Evolutionary conservation across 2,888 invertebrate species (phyloP).

Genomic region (Desoria tigrina): DNA sequence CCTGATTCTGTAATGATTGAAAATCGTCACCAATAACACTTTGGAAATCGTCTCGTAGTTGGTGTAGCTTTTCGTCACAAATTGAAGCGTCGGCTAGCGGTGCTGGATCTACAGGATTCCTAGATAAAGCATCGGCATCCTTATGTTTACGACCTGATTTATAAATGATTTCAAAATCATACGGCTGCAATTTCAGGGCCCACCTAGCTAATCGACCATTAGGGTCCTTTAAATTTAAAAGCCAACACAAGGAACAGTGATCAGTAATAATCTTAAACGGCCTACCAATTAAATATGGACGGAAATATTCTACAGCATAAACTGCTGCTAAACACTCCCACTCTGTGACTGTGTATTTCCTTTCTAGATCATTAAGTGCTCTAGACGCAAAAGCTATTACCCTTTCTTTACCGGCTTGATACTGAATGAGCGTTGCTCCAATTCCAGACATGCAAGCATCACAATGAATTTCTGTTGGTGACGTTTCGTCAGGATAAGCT

Average conservation of each 20-base stretch:
- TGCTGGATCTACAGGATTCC: background rate
- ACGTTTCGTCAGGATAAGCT: background rate
- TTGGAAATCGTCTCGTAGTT: too few relatives aligned
- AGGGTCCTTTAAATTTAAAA: slow-evolving; percentile 5
- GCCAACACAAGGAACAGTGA: slow-evolving; percentile 5
- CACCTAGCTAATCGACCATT: slow-evolving; percentile 12
- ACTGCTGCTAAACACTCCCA: slow-evolving; percentile 13
- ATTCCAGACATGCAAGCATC: slow-evolving; percentile 7
- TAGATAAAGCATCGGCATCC: background rate
- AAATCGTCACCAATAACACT: too few relatives aligned
- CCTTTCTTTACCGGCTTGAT: background rate
- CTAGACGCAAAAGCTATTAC: slow-evolving; percentile 9
- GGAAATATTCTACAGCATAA: slow-evolving; percentile 10
- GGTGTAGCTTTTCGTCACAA: too few relatives aligned
- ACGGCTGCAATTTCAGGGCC: slow-evolving; percentile 10
- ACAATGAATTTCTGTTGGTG: background rate
- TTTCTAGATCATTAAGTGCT: slow-evolving; percentile 1
- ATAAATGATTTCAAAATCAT: slow-evolving; percentile 10
- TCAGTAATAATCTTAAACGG: slow-evolving; percentile 15
- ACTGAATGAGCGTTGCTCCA: slow-evolving; percentile 11
- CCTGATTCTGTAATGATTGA: too few relatives aligned
- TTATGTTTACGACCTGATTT: background rate
- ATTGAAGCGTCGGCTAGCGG: too few relatives aligned
- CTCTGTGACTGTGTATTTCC: slow-evolving; percentile 16
- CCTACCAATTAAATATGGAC: slow-evolving; percentile 18